phyloP scores from a whole-genome alignment of 2,888 invertebrate genomes.

The Hesperia comma region DNA sequence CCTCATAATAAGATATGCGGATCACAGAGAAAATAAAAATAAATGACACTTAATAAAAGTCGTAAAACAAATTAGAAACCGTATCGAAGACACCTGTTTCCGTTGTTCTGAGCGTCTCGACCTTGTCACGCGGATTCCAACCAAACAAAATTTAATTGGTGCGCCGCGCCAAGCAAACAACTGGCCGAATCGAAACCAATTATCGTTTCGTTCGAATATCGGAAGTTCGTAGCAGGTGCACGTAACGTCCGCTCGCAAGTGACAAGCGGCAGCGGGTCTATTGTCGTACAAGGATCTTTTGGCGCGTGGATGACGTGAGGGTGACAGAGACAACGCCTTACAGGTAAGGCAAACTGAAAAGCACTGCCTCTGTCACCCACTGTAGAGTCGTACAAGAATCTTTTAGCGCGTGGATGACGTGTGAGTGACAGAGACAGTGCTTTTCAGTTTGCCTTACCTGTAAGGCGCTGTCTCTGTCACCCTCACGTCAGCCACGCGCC shows the following conservation, averaged over 20 bases:
- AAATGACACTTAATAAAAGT: constrained; percentile 19
- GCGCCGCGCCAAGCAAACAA: constrained; percentile 73
- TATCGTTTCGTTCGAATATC: constrained; percentile 77
- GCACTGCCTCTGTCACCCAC: too few species aligned
- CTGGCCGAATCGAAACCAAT: constrained; percentile 73
- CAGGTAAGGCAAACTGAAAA: too few species aligned
- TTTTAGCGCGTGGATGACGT: too few species aligned
- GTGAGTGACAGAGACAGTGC: too few species aligned
- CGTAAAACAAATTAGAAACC: constrained; percentile 18
- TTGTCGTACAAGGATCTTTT: too few species aligned
- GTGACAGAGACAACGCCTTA: too few species aligned
- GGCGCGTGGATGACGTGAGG: too few species aligned
- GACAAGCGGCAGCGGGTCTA: constrained; percentile 48
- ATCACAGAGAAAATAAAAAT: not conserved
- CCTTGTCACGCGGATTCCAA: constrained; percentile 44
- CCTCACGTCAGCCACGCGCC: too few species aligned
- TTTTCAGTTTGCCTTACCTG: too few species aligned
- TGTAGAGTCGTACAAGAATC: too few species aligned
- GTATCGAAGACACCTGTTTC: constrained; percentile 19
- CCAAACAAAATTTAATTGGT: constrained; percentile 75
- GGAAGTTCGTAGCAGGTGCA: constrained; percentile 78
- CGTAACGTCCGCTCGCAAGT: constrained; percentile 55
- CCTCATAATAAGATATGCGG: not conserved
- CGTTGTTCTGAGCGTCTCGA: constrained; percentile 19
- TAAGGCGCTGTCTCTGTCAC: too few species aligned